Evolutionary conservation across 2,888 invertebrate species (phyloP).

Genomic region (Acronicta aceris): DNA sequence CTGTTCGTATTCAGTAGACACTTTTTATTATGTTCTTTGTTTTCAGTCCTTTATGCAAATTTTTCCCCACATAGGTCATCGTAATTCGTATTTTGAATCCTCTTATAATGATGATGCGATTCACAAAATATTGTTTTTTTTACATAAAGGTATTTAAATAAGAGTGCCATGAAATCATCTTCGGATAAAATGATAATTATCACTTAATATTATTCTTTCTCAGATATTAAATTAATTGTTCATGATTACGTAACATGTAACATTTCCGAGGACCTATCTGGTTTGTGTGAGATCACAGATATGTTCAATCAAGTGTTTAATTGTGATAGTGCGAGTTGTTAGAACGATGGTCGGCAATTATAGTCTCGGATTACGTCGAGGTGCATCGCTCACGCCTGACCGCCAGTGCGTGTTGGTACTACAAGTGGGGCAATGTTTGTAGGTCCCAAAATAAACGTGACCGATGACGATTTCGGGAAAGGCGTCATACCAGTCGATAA

Average conservation of each 20-base stretch:
- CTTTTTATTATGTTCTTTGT: background rate
- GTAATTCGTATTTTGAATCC: background rate
- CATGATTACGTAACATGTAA: constrained; percentile 24
- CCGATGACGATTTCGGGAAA: constrained; percentile 76
- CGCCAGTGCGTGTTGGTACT: constrained; percentile 27
- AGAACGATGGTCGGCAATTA: constrained; percentile 32
- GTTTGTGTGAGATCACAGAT: constrained; percentile 17
- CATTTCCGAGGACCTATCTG: constrained; percentile 23
- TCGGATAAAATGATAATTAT: constrained; percentile 35
- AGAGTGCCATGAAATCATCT: constrained; percentile 17
- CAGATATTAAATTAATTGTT: constrained; percentile 14
- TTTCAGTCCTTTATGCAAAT: constrained; percentile 3
- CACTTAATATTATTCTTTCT: constrained; percentile 14
- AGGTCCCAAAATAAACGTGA: constrained; percentile 82
- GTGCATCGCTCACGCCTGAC: constrained; percentile 44
- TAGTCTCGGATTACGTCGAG: constrained; percentile 37
- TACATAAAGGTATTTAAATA: background rate
- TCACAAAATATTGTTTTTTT: background rate
- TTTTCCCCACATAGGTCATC: background rate
- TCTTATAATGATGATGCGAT: constrained; percentile 4
- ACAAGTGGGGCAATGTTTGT: constrained; percentile 57
- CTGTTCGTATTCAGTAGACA: constrained; percentile 12
- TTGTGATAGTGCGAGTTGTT: constrained; percentile 29
- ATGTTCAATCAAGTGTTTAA: constrained; percentile 45
- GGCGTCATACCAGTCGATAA: constrained; percentile 74